phyloP scores from a whole-genome alignment of 2,888 invertebrate genomes.

The Macrosiphum euphorbiae region DNA sequence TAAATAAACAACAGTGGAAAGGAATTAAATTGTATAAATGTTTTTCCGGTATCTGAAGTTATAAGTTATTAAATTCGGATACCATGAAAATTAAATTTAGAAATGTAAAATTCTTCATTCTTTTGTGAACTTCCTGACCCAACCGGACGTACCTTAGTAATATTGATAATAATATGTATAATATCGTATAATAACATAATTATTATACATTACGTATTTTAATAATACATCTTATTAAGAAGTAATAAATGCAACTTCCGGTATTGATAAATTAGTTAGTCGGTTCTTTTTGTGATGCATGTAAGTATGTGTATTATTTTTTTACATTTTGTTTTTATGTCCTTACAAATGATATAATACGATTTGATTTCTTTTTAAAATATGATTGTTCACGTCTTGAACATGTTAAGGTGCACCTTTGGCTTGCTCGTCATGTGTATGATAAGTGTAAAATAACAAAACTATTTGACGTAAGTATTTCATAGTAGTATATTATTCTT shows the following conservation, averaged over 20 bases:
- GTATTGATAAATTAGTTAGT: neutral
- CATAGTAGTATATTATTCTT: neutral
- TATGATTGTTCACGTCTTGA: neutral
- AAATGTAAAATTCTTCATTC: neutral
- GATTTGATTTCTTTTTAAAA: neutral
- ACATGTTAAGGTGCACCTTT: neutral
- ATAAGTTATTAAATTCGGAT: conserved; percentile 17
- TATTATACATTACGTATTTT: too few relatives aligned
- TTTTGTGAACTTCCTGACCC: neutral
- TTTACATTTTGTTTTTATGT: neutral
- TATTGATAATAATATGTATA: neutral
- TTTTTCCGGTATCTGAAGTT: conserved; percentile 24
- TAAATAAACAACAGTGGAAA: neutral
- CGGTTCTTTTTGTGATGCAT: neutral
- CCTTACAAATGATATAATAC: neutral
- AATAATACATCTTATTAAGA: neutral
- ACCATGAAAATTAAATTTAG: neutral
- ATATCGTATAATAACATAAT: neutral
- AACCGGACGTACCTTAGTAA: neutral
- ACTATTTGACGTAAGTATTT: neutral
- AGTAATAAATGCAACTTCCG: neutral
- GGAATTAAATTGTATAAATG: conserved; percentile 7
- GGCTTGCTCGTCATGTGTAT: neutral
- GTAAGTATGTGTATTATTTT: neutral
- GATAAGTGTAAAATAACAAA: neutral